A percentile compares a stretch with the other conserved stretches of the same genome.
Conservation (phyloP, 2,888 invertebrate genomes). For the Phoenoteleia sp. region DNA sequence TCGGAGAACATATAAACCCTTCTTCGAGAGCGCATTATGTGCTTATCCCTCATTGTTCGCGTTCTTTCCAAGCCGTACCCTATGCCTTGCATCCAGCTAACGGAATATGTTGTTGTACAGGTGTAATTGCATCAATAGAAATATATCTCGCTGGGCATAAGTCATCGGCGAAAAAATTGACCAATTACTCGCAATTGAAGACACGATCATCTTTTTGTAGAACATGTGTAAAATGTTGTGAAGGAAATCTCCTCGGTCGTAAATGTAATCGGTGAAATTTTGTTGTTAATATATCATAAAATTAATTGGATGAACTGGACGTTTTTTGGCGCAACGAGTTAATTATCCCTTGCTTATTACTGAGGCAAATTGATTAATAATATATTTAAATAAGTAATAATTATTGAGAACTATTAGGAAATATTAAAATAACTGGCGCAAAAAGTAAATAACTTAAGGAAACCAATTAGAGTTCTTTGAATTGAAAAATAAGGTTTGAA, state of each 20-base stretch:
- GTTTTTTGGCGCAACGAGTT: too few relatives aligned
- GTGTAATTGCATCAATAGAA: constrained; percentile 69
- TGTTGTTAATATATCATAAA: constrained; percentile 10
- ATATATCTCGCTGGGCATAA: constrained; percentile 25
- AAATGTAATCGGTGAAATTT: constrained; percentile 13
- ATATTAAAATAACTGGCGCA: too few relatives aligned
- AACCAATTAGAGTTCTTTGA: too few relatives aligned
- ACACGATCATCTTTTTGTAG: constrained; percentile 6
- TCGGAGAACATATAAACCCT: constrained; percentile 79
- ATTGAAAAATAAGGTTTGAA: too few relatives aligned
- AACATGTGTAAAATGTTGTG: constrained; percentile 32
- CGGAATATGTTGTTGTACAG: constrained; percentile 62
- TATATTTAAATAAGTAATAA: too few relatives aligned
- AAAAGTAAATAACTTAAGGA: too few relatives aligned
- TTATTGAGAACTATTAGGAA: too few relatives aligned
- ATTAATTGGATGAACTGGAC: constrained; percentile 10
- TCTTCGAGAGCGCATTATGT: constrained; percentile 81
- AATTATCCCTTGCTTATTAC: too few relatives aligned
- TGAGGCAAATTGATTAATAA: too few relatives aligned
- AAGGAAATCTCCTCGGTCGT: constrained; percentile 19
- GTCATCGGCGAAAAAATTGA: constrained; percentile 42
- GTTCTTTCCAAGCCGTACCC: constrained; percentile 53
- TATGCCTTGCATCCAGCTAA: constrained; percentile 43
- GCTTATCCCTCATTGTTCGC: constrained; percentile 79
- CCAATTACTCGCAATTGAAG: constrained; percentile 50